phyloP scores from a whole-genome alignment of 1,140 invertebrate species.

The Drusus annulatus region DNA sequence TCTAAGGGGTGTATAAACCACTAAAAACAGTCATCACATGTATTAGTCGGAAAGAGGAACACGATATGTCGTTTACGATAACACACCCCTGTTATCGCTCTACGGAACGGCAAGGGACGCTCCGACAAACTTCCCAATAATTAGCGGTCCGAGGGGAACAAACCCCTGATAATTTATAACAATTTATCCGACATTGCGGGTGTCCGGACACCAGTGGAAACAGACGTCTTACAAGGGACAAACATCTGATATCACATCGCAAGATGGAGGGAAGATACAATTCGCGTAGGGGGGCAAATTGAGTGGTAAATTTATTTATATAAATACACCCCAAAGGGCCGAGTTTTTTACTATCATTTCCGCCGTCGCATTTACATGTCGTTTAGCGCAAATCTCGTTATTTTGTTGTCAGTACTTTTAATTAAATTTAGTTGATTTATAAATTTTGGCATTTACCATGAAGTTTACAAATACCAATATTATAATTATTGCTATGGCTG shows the following conservation, averaged over 20 bases:
- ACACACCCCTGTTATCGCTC: conserved; percentile 25
- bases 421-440: neutral
- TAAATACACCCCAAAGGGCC: conserved; percentile 43
- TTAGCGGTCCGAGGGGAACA: conserved; percentile 32
- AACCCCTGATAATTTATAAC: conserved; percentile 47
- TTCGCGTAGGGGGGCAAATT: conserved; percentile 46
- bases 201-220: neutral
- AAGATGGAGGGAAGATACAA: conserved; percentile 35
- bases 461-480: too few species aligned
- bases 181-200: conserved; percentile 33
- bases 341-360: conserved; percentile 26
- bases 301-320: conserved; percentile 57
- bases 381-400: conserved; percentile 25
- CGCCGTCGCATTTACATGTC: conserved; percentile 5
- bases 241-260: conserved; percentile 18
- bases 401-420: neutral
- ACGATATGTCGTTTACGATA: conserved; percentile 51
- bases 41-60: conserved; percentile 21
- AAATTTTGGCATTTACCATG: too few species aligned
- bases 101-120: neutral
- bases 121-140: conserved; percentile 37
- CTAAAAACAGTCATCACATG: conserved; percentile 4
- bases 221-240: conserved; percentile 37
- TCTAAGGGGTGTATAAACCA: neutral
- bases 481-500: too few species aligned